Evolutionary conservation across 2,797 vertebrate species (phyloP).

Genomic region (Karalla daura): DNA sequence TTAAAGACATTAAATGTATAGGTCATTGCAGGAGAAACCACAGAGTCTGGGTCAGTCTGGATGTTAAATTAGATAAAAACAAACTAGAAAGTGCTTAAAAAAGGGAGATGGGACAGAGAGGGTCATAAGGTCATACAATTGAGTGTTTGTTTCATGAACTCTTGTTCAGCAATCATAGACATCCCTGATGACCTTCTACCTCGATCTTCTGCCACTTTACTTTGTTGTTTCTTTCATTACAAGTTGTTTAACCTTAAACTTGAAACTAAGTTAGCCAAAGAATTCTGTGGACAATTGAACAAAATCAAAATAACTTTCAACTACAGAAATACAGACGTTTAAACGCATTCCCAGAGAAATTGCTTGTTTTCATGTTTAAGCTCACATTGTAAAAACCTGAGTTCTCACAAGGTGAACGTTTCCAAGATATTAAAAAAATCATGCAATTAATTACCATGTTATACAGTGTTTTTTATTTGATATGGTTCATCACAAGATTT

Average conservation of each 20-base stretch:
- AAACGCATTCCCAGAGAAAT: constrained; percentile 41
- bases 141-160: too few relatives aligned
- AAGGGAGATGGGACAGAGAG: not conserved
- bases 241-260: not conserved
- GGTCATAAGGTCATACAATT: too few relatives aligned
- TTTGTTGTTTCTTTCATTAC: not conserved
- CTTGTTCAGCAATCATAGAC: not conserved
- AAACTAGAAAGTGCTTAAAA: not conserved
- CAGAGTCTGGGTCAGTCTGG: not conserved
- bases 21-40: not conserved
- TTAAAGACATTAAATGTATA: not conserved
- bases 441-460: too few relatives aligned
- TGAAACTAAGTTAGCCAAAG: constrained; percentile 6
- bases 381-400: constrained; percentile 9
- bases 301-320: not conserved
- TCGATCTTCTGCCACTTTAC: not conserved
- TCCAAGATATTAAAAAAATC: too few relatives aligned
- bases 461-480: too few relatives aligned
- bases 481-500: too few relatives aligned
- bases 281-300: not conserved
- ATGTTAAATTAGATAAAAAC: not conserved
- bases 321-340: not conserved
- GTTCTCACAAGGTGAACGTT: too few relatives aligned
- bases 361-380: not conserved
- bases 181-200: constrained; percentile 24